Evolutionary conservation across 1,140 invertebrate species (phyloP).

Genomic region (Aphidius ervi): DNA sequence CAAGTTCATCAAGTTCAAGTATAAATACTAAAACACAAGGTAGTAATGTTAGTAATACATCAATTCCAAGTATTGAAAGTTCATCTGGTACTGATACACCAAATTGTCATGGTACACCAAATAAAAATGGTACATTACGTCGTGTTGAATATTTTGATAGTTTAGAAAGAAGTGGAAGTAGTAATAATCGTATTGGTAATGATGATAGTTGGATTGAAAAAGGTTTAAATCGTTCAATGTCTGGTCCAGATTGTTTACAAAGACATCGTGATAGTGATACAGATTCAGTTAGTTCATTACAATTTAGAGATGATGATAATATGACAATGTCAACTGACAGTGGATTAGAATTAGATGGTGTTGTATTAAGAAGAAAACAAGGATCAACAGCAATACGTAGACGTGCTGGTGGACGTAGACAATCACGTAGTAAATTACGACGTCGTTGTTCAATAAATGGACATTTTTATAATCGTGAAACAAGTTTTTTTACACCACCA

Average conservation of each 20-base stretch:
- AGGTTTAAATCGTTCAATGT: conserved; percentile 62
- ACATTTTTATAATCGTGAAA: conserved; percentile 84
- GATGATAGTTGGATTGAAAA: conserved; percentile 54
- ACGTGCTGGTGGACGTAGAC: conserved; percentile 62
- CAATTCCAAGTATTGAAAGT: conserved; percentile 48
- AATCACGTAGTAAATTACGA: conserved; percentile 66
- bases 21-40: conserved; percentile 39
- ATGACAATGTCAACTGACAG: conserved; percentile 53
- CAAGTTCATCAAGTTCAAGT: conserved; percentile 35
- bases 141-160: conserved; percentile 47
- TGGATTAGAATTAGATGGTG: conserved; percentile 48
- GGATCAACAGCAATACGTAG: conserved; percentile 69
- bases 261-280: conserved; percentile 47
- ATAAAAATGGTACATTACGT: conserved; percentile 45
- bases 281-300: conserved; percentile 47
- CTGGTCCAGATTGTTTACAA: conserved; percentile 66
- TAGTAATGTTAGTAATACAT: conserved; percentile 45
- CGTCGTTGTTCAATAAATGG: conserved; percentile 83
- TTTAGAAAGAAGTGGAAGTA: conserved; percentile 48
- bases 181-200: conserved; percentile 44
- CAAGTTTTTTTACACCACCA: conserved; percentile 81
- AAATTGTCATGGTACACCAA: conserved; percentile 41
- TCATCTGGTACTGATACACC: conserved; percentile 49
- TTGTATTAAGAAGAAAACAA: conserved; percentile 47
- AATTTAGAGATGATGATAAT: conserved; percentile 51